A percentile compares a stretch with the other conserved stretches of the same genome.
phyloP scores from a whole-genome alignment of 2,113 vertebrate species.

The Erythrocercus mccallii region DNA sequence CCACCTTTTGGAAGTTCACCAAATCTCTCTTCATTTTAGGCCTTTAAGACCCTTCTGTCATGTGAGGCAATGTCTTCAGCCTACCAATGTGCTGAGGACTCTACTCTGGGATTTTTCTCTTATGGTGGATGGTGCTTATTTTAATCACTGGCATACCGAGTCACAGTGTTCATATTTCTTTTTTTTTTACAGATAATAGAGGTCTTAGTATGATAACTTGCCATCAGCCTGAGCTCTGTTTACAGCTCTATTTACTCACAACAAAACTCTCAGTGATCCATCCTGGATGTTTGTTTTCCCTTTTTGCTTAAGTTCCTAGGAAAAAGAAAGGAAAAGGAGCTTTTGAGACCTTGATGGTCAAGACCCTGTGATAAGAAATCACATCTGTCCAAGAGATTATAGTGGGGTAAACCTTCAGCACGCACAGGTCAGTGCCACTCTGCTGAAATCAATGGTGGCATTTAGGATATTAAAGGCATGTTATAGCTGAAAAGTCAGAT shows the following conservation, averaged over 20 bases:
- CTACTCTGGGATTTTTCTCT: not conserved
- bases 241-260: not conserved
- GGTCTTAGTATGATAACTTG: not conserved
- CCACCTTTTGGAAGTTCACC: conserved; percentile 11
- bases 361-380: not conserved
- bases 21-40: not conserved
- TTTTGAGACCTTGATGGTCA: not conserved
- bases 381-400: not conserved
- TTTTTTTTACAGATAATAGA: not conserved
- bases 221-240: not conserved
- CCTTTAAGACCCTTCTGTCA: not conserved
- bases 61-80: not conserved
- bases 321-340: not conserved
- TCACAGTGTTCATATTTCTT: not conserved
- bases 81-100: not conserved
- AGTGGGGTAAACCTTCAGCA: not conserved
- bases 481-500: not conserved
- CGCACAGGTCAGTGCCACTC: not conserved
- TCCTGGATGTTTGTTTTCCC: not conserved
- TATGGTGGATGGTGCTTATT: not conserved
- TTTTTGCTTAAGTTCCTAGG: not conserved
- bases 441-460: not conserved
- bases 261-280: not conserved
- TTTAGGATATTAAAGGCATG: not conserved
- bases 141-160: not conserved